phyloP scores from a whole-genome alignment of 2,113 vertebrate species.

The Bubo scandiacus region DNA sequence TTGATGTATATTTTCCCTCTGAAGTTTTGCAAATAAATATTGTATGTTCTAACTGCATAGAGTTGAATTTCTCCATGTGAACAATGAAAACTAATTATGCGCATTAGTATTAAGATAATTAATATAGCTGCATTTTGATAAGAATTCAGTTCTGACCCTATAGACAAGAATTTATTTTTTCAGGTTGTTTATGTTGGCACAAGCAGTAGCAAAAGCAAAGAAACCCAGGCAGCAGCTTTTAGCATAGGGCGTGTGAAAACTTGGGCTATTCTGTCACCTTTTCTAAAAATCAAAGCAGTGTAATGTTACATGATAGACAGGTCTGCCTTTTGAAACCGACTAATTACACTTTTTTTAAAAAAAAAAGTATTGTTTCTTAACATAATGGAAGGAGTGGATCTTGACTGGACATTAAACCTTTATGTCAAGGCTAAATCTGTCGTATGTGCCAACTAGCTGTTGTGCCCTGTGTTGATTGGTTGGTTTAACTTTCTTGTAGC shows the following conservation, averaged over 20 bases:
- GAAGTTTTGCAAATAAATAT: not conserved
- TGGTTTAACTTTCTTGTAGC: slow-evolving; percentile 22
- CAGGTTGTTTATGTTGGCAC: not conserved
- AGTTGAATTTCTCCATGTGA: not conserved
- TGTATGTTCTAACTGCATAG: not conserved
- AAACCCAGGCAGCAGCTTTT: not conserved
- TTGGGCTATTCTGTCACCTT: not conserved
- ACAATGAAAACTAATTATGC: not conserved
- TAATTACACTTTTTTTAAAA: not conserved
- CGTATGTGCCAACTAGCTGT: not conserved
- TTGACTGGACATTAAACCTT: not conserved
- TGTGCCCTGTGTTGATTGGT: not conserved
- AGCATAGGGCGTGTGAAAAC: not conserved
- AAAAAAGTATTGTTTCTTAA: not conserved
- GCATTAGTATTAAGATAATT: not conserved
- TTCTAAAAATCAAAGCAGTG: not conserved
- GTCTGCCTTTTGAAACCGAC: not conserved
- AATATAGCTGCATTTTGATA: not conserved
- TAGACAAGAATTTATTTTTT: not conserved
- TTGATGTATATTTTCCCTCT: not conserved
- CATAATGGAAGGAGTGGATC: not conserved
- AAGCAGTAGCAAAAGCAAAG: not conserved
- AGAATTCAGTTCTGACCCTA: not conserved
- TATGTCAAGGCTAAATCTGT: not conserved
- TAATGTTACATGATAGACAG: not conserved